These are phyloP conservation scores for Pelagia noctiluca DNA, from an alignment of 30 jellyfish, hydroid and myxozoan species.

Conservation along the genomic window DNA sequence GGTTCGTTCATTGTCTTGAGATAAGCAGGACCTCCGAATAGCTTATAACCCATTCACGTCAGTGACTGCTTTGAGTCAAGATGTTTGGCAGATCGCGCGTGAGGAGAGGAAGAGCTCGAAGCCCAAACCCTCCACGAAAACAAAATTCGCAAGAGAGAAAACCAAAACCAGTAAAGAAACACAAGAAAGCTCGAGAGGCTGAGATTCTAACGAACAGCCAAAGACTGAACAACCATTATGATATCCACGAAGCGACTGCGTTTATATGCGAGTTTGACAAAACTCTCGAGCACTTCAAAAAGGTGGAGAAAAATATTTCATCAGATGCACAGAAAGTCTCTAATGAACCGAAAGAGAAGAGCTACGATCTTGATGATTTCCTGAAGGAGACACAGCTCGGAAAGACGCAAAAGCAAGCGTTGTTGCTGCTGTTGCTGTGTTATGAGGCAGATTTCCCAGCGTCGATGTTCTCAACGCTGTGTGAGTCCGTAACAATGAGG, in stretches of 20 bases:
- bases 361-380: conserved; percentile 21
- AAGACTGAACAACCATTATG: background rate
- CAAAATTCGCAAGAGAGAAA: background rate
- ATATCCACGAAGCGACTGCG: conserved; percentile 52
- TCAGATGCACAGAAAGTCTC: too few species aligned
- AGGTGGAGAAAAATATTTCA: conserved; percentile 17
- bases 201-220: too few species aligned
- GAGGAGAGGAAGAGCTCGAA: too few species aligned
- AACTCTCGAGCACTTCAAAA: conserved; percentile 30
- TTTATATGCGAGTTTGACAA: conserved; percentile 57
- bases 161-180: background rate
- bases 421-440: conserved; percentile 45
- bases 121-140: too few species aligned
- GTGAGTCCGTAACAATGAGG: conserved; percentile 61
- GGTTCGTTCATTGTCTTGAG: too few species aligned
- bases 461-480: conserved; percentile 33
- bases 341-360: background rate
- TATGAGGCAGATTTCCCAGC: conserved; percentile 69
- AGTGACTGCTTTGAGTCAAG: too few species aligned
- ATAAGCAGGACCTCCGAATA: too few species aligned
- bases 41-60: too few species aligned
- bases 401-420: conserved; percentile 57
- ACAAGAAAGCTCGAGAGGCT: too few species aligned
- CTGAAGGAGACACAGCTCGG: conserved; percentile 9
- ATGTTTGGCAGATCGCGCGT: conserved; percentile 9